Conservation (phyloP, 2,113 vertebrate species). For the Acrocephalus kingi region DNA sequence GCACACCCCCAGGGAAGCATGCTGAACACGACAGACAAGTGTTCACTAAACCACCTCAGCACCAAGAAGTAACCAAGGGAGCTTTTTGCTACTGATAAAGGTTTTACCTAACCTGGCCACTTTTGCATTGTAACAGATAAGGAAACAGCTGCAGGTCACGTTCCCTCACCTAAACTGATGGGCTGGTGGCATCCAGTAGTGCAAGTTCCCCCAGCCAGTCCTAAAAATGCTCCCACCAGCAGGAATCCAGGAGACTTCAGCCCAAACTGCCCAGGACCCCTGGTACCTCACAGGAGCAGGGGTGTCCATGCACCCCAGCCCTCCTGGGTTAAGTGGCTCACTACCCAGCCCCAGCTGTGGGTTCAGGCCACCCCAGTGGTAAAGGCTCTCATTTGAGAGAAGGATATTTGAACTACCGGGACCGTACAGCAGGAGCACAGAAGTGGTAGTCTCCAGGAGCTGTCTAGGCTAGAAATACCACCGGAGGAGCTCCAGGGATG, state of each 20-base stretch:
- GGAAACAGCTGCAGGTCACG: conserved; percentile 44
- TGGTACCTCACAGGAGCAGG: background rate
- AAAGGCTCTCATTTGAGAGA: background rate
- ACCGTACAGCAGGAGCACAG: fast-evolving
- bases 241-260: background rate
- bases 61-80: background rate
- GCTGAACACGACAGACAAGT: background rate
- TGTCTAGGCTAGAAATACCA: background rate
- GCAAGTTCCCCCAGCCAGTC: conserved; percentile 49
- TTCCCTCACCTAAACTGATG: conserved; percentile 52
- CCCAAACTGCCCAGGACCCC: background rate
- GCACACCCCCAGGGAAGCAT: background rate
- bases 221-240: background rate
- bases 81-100: background rate
- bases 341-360: background rate
- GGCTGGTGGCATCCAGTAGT: conserved; percentile 60
- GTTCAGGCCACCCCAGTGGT: background rate
- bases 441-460: background rate
- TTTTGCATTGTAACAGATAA: conserved; percentile 69
- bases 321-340: fast-evolving
- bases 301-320: background rate
- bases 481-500: fast-evolving
- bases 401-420: fast-evolving
- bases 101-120: background rate
- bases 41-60: background rate